These are phyloP conservation scores for Brachyptera putata DNA, from an alignment of 2,888 invertebrate species.

Conservation along the genomic window DNA sequence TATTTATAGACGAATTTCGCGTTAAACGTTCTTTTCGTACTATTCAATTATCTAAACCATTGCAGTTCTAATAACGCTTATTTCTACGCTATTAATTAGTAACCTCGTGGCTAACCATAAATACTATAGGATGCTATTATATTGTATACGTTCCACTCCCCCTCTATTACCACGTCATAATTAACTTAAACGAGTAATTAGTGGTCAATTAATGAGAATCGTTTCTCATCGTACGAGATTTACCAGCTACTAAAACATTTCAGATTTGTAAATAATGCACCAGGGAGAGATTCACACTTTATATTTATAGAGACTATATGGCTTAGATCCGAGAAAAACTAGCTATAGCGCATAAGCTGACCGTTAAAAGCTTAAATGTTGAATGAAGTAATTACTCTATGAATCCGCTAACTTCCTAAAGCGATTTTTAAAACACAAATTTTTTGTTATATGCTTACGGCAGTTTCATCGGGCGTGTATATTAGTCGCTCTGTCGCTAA, in stretches of 20 bases:
- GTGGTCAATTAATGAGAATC: slow-evolving; percentile 19
- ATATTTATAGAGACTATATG: neutral
- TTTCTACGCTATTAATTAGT: slow-evolving; percentile 14
- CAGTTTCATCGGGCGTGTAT: slow-evolving; percentile 3
- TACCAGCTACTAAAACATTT: slow-evolving; percentile 11
- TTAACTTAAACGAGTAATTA: slow-evolving; percentile 23
- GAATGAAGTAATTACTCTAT: slow-evolving; percentile 18
- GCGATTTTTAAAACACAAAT: slow-evolving; percentile 14
- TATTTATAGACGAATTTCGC: slow-evolving; percentile 10
- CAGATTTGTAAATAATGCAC: slow-evolving; percentile 20
- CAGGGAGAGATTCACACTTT: neutral
- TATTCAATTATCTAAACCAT: slow-evolving; percentile 7
- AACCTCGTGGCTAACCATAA: slow-evolving; percentile 13
- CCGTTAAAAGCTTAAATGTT: slow-evolving; percentile 15
- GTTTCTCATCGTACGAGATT: slow-evolving; percentile 18
- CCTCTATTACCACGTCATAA: slow-evolving; percentile 19
- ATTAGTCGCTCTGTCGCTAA: neutral
- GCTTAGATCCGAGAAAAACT: neutral
- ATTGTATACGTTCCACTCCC: slow-evolving; percentile 16
- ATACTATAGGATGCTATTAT: slow-evolving; percentile 17
- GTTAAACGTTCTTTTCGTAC: slow-evolving; percentile 1
- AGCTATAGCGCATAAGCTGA: neutral
- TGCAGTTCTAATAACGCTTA: slow-evolving; percentile 10
- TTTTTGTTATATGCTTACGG: neutral
- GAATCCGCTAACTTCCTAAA: slow-evolving; percentile 10